These are phyloP conservation scores for Lasioglossum oenotherae DNA, from an alignment of 2,888 invertebrate species.

Conservation along the genomic window DNA sequence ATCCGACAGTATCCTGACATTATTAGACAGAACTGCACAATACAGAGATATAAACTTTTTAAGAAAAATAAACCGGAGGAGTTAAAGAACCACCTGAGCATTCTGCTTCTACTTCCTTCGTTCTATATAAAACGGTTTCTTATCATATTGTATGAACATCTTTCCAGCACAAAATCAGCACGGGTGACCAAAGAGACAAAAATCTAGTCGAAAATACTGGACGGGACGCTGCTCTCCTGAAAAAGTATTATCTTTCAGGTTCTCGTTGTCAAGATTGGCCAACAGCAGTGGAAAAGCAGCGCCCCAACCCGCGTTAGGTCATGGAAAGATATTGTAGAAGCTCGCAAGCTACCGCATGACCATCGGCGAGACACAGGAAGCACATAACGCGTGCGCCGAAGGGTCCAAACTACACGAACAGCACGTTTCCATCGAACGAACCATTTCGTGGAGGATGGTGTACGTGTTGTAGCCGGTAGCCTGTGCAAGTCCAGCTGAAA, in stretches of 20 bases:
- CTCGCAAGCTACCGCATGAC: neutral
- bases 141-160: neutral
- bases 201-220: neutral
- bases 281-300: neutral
- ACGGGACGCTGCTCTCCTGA: neutral
- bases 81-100: neutral
- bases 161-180: neutral
- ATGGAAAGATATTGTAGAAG: neutral
- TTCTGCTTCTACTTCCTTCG: neutral
- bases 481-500: slow-evolving; percentile 36
- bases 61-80: neutral
- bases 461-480: neutral
- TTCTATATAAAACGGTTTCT: neutral
- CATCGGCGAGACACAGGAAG: neutral
- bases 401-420: neutral
- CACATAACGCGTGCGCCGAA: neutral
- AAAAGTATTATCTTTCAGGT: slow-evolving; percentile 1
- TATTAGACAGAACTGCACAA: neutral
- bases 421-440: slow-evolving; percentile 29
- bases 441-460: slow-evolving; percentile 28
- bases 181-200: neutral
- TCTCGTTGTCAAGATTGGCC: slow-evolving; percentile 20
- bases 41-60: neutral
- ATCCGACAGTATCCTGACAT: too few relatives aligned
- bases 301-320: neutral